These are phyloP conservation scores for Eubucco bourcierii DNA, from an alignment of 2,113 vertebrate species.

Conservation along the genomic window DNA sequence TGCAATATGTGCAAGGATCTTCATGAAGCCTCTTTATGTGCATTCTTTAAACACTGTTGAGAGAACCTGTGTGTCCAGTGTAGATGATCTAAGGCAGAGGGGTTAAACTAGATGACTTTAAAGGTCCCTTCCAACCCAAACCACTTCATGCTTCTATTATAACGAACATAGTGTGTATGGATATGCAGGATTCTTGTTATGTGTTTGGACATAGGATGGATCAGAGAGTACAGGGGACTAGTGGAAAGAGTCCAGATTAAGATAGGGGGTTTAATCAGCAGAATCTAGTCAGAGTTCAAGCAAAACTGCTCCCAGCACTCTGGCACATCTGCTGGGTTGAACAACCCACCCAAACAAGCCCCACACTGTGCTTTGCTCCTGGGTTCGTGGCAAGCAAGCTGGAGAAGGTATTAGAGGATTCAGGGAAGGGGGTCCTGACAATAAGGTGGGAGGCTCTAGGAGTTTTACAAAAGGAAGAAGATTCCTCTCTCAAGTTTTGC, in stretches of 20 bases:
- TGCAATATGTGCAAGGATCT: not conserved
- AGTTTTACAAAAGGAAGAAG: not conserved
- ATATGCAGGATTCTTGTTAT: not conserved
- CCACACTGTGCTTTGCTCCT: accelerated
- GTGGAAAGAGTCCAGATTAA: not conserved
- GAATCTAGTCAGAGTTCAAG: not conserved
- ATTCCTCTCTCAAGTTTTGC: not conserved
- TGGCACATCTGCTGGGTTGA: accelerated
- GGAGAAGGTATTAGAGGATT: not conserved
- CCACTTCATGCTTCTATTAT: too few relatives aligned
- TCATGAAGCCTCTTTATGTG: not conserved
- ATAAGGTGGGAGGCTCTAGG: not conserved
- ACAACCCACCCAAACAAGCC: not conserved
- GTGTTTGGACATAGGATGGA: not conserved
- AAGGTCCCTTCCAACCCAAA: too few relatives aligned
- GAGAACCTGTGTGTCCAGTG: not conserved
- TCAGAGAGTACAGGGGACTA: not conserved
- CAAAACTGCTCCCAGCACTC: not conserved
- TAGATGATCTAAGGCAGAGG: not conserved
- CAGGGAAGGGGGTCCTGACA: not conserved
- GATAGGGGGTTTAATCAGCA: not conserved
- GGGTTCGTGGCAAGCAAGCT: accelerated
- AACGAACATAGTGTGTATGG: accelerated
- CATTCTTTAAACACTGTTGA: not conserved
- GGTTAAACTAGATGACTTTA: too few relatives aligned